Evolutionary conservation across 2,888 invertebrate genomes (phyloP).

Genomic region (Agonopterix alstromeriana): DNA sequence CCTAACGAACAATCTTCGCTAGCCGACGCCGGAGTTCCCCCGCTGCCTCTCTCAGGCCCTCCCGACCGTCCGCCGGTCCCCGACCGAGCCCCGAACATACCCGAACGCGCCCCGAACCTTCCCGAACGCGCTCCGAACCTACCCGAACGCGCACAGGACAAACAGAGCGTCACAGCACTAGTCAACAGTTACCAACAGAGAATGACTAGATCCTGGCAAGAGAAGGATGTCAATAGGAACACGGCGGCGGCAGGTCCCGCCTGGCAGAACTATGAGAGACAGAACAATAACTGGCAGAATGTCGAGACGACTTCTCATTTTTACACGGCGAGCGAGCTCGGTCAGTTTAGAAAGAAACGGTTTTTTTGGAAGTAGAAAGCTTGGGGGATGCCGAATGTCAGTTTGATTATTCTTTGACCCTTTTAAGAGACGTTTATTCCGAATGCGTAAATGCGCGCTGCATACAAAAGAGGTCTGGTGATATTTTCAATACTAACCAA

Average conservation of each 20-base stretch:
- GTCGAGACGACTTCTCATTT: conserved; percentile 57
- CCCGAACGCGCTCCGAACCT: conserved; percentile 8
- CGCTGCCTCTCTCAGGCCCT: conserved; percentile 46
- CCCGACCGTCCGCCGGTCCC: conserved; percentile 32
- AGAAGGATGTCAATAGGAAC: conserved; percentile 36
- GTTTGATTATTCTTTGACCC: too few relatives aligned
- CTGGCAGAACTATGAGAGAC: conserved; percentile 22
- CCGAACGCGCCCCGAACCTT: conserved; percentile 16
- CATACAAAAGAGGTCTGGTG: too few relatives aligned
- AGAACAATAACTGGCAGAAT: conserved; percentile 51
- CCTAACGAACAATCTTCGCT: conserved; percentile 1
- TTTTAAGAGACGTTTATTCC: too few relatives aligned
- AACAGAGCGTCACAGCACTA: conserved; percentile 55
- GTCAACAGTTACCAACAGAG: conserved; percentile 65
- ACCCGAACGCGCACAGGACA: conserved; percentile 16
- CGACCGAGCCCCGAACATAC: conserved; percentile 33
- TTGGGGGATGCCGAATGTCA: not conserved
- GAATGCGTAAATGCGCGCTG: too few relatives aligned
- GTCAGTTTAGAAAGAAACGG: conserved; percentile 40
- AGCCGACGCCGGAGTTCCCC: conserved; percentile 44
- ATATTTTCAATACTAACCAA: too few relatives aligned
- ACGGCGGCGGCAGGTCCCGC: conserved; percentile 10
- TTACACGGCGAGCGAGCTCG: conserved; percentile 60
- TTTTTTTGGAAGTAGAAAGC: not conserved
- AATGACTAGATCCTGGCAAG: conserved; percentile 33